Evolutionary conservation across 2,113 vertebrate genomes (phyloP).

Genomic region (Ceyx margarethae): DNA sequence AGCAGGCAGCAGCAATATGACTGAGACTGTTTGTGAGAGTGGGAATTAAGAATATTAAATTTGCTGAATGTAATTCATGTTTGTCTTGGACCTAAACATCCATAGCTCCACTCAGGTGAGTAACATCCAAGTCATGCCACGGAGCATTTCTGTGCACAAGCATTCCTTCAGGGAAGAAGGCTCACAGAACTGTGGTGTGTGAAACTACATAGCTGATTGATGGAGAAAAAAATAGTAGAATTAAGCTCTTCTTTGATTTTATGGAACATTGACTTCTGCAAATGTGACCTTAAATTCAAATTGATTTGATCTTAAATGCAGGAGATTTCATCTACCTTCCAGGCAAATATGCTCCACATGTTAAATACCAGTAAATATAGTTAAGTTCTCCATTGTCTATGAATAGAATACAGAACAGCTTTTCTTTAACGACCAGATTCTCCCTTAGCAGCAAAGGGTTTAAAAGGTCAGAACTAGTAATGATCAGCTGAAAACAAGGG

Average conservation of each 20-base stretch:
- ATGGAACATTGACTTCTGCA: slow-evolving; percentile 46
- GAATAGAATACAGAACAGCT: slow-evolving; percentile 51
- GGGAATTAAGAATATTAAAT: neutral
- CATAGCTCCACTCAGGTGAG: neutral
- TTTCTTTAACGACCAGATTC: slow-evolving; percentile 60
- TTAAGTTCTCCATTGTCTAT: slow-evolving; percentile 52
- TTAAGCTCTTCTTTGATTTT: slow-evolving; percentile 63
- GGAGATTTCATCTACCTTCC: slow-evolving; percentile 60
- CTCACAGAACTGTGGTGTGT: fast-evolving
- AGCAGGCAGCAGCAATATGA: neutral
- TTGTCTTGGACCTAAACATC: neutral
- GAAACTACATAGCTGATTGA: neutral
- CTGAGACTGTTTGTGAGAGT: neutral
- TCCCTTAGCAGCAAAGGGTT: slow-evolving; percentile 65
- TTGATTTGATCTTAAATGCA: slow-evolving; percentile 66
- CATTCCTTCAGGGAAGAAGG: neutral
- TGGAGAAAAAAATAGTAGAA: slow-evolving; percentile 10
- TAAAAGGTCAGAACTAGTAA: slow-evolving; percentile 65
- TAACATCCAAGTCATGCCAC: neutral
- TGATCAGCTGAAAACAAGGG: slow-evolving; percentile 58
- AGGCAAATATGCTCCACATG: slow-evolving; percentile 65
- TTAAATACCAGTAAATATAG: slow-evolving; percentile 68
- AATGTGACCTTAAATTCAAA: slow-evolving; percentile 70
- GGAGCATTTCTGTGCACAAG: neutral
- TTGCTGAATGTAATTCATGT: neutral